A percentile compares a stretch with the other conserved stretches of the same genome.
These are phyloP conservation scores for Neodontobutis hainanensis DNA, from an alignment of 2,113 vertebrate species.

Conservation along the genomic window DNA sequence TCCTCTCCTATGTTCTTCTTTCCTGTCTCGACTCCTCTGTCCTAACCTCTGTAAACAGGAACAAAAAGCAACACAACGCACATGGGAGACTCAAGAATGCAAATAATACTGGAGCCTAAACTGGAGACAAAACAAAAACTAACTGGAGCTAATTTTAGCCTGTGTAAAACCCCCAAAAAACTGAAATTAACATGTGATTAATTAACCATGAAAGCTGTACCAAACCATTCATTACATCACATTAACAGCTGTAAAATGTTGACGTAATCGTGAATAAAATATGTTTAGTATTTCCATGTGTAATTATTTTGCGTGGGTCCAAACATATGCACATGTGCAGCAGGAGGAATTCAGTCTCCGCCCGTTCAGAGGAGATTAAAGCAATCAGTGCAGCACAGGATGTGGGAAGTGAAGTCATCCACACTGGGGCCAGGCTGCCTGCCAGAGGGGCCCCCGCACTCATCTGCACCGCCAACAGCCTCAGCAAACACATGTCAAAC, in stretches of 20 bases:
- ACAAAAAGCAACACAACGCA: too few species aligned
- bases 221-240: too few species aligned
- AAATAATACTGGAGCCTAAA: too few species aligned
- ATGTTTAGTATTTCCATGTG: constrained; percentile 19
- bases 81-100: too few species aligned
- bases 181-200: too few species aligned
- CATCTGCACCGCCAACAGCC: constrained; percentile 36
- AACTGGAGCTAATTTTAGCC: too few species aligned
- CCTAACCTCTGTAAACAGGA: too few species aligned
- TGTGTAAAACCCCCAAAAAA: too few species aligned
- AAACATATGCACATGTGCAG: constrained; percentile 45
- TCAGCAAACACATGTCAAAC: not conserved
- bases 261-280: not conserved
- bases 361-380: constrained; percentile 72
- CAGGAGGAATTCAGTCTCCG: constrained; percentile 65
- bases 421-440: constrained; percentile 62
- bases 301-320: constrained; percentile 18
- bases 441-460: constrained; percentile 57
- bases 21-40: too few species aligned
- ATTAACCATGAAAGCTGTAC: too few species aligned
- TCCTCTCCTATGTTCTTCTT: too few species aligned
- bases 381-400: constrained; percentile 77
- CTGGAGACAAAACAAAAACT: too few species aligned
- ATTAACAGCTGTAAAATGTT: constrained; percentile 12
- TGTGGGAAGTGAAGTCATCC: constrained; percentile 82